A percentile compares a stretch with the other conserved stretches of the same genome.
Evolutionary conservation across 2,888 invertebrate genomes (phyloP).

Genomic region (Nymphalis polychloros): DNA sequence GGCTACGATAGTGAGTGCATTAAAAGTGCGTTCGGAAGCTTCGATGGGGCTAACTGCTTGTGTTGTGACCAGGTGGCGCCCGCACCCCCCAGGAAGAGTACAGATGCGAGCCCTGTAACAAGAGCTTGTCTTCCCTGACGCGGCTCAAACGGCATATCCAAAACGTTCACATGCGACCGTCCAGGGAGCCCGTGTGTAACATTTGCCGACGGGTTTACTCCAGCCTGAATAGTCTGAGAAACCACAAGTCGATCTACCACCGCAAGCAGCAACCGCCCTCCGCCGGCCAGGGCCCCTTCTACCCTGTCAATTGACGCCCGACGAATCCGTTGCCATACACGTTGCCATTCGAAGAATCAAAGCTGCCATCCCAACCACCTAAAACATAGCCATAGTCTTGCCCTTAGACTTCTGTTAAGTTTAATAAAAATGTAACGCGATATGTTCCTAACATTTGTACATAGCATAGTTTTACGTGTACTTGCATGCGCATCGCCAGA

Average conservation of each 20-base stretch:
- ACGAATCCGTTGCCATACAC: conserved; percentile 51
- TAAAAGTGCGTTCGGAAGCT: conserved; percentile 77
- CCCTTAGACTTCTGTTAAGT: conserved; percentile 76
- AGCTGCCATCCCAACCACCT: conserved; percentile 79
- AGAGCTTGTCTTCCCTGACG: conserved; percentile 92
- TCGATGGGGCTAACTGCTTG: conserved; percentile 79
- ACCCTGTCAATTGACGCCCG: conserved; percentile 73
- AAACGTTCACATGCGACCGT: conserved; percentile 94
- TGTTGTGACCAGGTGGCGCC: conserved; percentile 86
- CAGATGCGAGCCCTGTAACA: conserved; percentile 95
- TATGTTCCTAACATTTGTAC: conserved; percentile 81
- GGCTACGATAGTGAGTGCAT: conserved; percentile 81
- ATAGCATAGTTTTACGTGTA: conserved; percentile 77
- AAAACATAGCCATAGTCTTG: conserved; percentile 76
- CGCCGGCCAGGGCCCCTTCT: conserved; percentile 68
- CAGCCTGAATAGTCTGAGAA: conserved; percentile 93
- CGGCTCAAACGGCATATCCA: conserved; percentile 95
- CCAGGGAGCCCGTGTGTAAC: conserved; percentile 94
- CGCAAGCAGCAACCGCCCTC: conserved; percentile 88
- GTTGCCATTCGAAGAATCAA: conserved; percentile 70
- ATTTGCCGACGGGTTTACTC: conserved; percentile 96
- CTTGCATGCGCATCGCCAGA: conserved; percentile 76
- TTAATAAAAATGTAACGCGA: conserved; percentile 68
- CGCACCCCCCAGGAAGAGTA: conserved; percentile 91
- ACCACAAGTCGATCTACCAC: conserved; percentile 96